Percentiles rank a stretch among this genome's conserved stretches.
Evolutionary conservation across 1,140 invertebrate species (phyloP).

Genomic region (Heliconius hermathena): DNA sequence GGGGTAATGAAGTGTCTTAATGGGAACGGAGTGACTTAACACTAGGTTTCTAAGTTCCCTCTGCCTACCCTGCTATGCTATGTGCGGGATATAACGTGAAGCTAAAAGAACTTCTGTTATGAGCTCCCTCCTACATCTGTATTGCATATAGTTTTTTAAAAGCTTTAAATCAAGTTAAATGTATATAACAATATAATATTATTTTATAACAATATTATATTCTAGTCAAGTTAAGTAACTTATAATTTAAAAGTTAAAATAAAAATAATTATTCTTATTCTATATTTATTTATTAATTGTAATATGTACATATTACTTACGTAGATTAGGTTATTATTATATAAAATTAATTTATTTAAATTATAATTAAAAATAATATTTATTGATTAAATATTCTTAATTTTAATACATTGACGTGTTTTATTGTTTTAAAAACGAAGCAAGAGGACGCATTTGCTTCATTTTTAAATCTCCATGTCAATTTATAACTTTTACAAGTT

Average conservation of each 20-base stretch:
- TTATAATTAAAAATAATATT: background rate
- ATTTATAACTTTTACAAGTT: conserved; percentile 36
- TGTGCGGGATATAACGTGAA: no score
- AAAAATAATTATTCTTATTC: conserved; percentile 13
- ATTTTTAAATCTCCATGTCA: conserved; percentile 45
- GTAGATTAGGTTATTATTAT: conserved; percentile 3
- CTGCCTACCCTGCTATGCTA: no score
- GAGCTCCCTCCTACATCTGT: no score
- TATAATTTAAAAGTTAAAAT: background rate
- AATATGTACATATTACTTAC: conserved; percentile 21
- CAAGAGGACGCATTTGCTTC: conserved; percentile 77
- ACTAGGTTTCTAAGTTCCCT: no score
- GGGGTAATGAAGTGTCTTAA: no score
- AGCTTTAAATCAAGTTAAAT: background rate
- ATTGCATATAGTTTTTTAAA: background rate
- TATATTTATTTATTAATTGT: conserved; percentile 23
- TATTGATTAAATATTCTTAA: conserved; percentile 24
- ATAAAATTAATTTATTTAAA: conserved; percentile 13
- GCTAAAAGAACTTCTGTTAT: no score
- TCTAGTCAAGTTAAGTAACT: conserved; percentile 10
- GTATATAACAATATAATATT: background rate
- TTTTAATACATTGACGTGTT: conserved; percentile 8
- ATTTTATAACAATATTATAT: conserved; percentile 25
- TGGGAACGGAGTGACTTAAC: no score
- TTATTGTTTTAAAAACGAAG: conserved; percentile 52